Evolutionary conservation across 2,888 invertebrate species (phyloP), one percentile per base, ranked within the genome.

Genomic region (Tetheella fluctuosa): DNA sequence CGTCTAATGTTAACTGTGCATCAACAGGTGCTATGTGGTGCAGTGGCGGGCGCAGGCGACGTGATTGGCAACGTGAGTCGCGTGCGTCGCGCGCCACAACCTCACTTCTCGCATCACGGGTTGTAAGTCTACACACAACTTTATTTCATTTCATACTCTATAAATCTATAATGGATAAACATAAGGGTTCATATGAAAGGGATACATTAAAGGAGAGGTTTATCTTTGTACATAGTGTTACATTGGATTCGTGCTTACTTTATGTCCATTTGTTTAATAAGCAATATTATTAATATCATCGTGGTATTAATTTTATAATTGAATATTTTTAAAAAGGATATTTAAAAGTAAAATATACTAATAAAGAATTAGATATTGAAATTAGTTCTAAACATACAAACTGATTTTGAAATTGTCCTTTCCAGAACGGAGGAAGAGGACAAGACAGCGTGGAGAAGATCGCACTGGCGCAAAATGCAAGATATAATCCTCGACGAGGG

Each of bases 391-490:
- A 48, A 20, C 20, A 39, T n/a, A n/a, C 2, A 4, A 39, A n/a
- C 6, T 39, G 8, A 53, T 15, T 48, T 12, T 3, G 17, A 30
- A 58, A 6, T 57, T 13, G 2, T 25, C 2, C 28, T 48, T 81
- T 85, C 30, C 86, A 93, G 92, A 79, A 85, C 84, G 74, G 90
- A 90, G 64, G 92, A 92, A 66, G 92, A 93, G 70, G 90, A 89
- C 71, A 84, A 86, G 74, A 85, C 85, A 76, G 88, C 88, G 81
- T 94, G 92, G 93, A 91, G 94, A 83, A 86, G 94, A 86, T 87
- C 93, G 88, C 91, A 94, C 89, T 86, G 94, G 90, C 94, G 94
- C 70, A 94, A 96, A 83, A 95, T 95, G 93, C 95, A 95, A 85
- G 84, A 90, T 77, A 90, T 95, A 70, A 88, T 96, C 73, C 89